These are phyloP conservation scores for Neosilurus mollespiculum DNA, from an alignment of 2,797 vertebrate species.

Conservation along the genomic window DNA sequence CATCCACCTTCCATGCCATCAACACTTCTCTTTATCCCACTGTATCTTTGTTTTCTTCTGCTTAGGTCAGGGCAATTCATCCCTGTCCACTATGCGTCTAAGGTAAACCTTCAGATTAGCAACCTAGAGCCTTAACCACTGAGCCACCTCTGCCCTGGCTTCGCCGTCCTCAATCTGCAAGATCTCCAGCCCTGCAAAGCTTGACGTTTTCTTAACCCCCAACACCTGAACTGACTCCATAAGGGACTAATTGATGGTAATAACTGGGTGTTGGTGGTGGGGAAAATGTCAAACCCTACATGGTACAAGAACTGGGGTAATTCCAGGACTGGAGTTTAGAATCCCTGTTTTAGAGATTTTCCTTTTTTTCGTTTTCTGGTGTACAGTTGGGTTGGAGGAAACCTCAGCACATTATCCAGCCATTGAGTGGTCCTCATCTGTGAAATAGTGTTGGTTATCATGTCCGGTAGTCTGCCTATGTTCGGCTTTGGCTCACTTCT, in stretches of 20 bases:
- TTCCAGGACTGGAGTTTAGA: neutral
- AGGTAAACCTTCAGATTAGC: no score
- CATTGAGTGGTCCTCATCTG: neutral
- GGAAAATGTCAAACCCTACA: neutral
- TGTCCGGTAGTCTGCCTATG: neutral
- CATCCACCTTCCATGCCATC: no score
- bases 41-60: no score
- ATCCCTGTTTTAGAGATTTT: neutral
- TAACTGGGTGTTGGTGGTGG: neutral
- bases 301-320: neutral
- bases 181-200: neutral
- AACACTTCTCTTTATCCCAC: no score
- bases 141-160: no score
- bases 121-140: no score
- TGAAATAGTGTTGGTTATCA: neutral
- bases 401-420: neutral
- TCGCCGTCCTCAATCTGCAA: neutral
- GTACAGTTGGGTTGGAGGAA: neutral
- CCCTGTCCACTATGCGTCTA: no score
- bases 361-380: neutral
- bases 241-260: neutral
- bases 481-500: neutral
- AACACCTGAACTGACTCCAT: neutral
- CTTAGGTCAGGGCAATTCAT: no score
- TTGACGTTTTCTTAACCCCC: slow-evolving; percentile 1